Base-by-base conservation (phyloP, 2,113 vertebrate species). In the Neolamprologus cancellatus region DNA sequence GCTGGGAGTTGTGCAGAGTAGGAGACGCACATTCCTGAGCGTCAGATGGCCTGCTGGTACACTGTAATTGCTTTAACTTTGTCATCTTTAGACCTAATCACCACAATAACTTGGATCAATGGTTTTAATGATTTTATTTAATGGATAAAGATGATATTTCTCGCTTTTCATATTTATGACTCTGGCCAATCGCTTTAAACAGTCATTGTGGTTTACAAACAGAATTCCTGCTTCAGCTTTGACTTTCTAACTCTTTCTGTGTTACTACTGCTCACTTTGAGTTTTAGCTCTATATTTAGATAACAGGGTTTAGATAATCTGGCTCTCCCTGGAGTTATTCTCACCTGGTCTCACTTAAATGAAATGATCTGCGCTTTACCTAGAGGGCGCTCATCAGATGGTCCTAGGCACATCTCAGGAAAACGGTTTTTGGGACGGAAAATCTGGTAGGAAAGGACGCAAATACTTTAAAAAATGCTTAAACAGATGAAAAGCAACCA, bases 1-100 rank as follows among this genome's bases (percentile, higher is more conserved):
- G 90, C 89, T 74, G 80, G 89, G 87, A 91, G 78, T 85, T 89
- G 50, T 66, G 78, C 36, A 44, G 61, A 79, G 84, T 34, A 61
- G 84, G 82, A 48, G 84, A 91, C 64, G 50, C 78, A 81, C 88
- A 87, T 90, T 92, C 85, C 87, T 90, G 55, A 48, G 86, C 54
- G 36, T 92, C 85, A 84, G 84, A 87, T 89, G 90, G 89, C 59
- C 32, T 91, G 82, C 71, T 55, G 30, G 50, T 76, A 39, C 83
- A 36, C 53, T 66, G 14, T 64, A 84, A 86, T 88, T 86, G 36
- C 41, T 78, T 82, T 53, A 8, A 80, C 55, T 71, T 78, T 76
- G 81, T 84, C 36, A 81, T 66, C 61, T 85, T 80, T 78, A 61
- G 61, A 80, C 48, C 82, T 79, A 78, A 81, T 88, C 23, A 84